phyloP scores from a whole-genome alignment of 1,140 invertebrate species.

The Idris sp. region DNA sequence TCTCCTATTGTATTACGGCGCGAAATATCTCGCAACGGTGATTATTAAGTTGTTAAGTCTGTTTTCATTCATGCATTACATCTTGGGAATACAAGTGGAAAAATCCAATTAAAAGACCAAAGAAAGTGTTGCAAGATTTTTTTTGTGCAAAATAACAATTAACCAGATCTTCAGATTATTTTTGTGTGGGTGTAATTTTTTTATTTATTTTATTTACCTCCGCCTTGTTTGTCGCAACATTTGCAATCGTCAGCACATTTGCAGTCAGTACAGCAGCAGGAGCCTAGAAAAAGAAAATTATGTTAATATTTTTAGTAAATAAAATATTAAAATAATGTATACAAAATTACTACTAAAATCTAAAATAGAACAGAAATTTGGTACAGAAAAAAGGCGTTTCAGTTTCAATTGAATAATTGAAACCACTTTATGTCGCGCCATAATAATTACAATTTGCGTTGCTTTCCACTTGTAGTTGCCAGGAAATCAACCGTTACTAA shows the following conservation, averaged over 20 bases:
- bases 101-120: not conserved
- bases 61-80: constrained; percentile 28
- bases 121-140: not conserved
- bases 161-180: not conserved
- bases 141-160: not conserved
- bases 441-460: constrained; percentile 30
- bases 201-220: constrained; percentile 66
- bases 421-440: constrained; percentile 40
- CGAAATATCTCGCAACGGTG: constrained; percentile 31
- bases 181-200: not conserved
- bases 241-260: constrained; percentile 72
- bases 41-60: constrained; percentile 19
- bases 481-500: constrained; percentile 37
- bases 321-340: too few species aligned
- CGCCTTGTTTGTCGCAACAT: constrained; percentile 65
- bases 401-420: constrained; percentile 37
- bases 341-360: not conserved
- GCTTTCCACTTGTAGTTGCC: constrained; percentile 26
- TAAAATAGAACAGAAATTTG: not conserved
- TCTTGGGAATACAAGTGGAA: constrained; percentile 14
- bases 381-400: constrained; percentile 6
- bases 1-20: constrained; percentile 41
- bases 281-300: constrained; percentile 60
- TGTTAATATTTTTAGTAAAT: too few species aligned
- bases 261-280: constrained; percentile 66